Base-by-base conservation (phyloP, 2,113 vertebrate genomes). In the Glaucomys volans region DNA sequence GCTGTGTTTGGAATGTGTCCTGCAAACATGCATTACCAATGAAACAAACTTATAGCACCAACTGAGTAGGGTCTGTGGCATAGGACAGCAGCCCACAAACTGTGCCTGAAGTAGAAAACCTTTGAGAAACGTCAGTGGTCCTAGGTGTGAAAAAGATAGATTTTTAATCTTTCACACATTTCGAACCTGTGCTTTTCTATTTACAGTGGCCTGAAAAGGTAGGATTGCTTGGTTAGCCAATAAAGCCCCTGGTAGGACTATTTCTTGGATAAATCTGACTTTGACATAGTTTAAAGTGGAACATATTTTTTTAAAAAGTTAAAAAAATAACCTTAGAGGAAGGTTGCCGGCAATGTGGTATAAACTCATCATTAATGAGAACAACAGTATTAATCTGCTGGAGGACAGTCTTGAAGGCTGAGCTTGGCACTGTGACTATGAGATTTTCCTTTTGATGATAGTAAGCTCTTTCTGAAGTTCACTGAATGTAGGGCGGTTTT, bases 401-500 rank as follows among this genome's bases (percentile, higher is more conserved):
- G 96, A 98, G 98, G 98, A 97, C 67, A 67, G 97, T 97, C 94
- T 94, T 69, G 93, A 44, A 90, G 37, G 95, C 17, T 42, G 90
- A 84, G 26, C 62, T 42, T 96, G 90, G 90, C 84, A 69, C 86
- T 35, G 57, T 96, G 96, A 98, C 96, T 98, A 98, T 97, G 98
- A 98, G 80, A 98, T 96, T 98, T 99, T 99, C 98, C 99, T 99
- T 98, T 99, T 99, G 98, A 99, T 98, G 93, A 98, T 93, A 37
- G 98, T 97, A 9, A 99, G 98, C 95, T 99, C 99, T 97, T 99
- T 99, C 95, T 99, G 99, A 98, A 99, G 98, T 72, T 99, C 99
- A 0, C 93, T 98, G 98, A 99, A 99, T 95, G 99, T 99, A 93
- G 99, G 99, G 3, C 99, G 98, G 35, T 99, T 99, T 95, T 99